A percentile compares a stretch with the other conserved stretches of the same genome.
These are phyloP conservation scores for Archips crataeganus DNA, from an alignment of 2,888 invertebrate genomes.

Conservation along the genomic window DNA sequence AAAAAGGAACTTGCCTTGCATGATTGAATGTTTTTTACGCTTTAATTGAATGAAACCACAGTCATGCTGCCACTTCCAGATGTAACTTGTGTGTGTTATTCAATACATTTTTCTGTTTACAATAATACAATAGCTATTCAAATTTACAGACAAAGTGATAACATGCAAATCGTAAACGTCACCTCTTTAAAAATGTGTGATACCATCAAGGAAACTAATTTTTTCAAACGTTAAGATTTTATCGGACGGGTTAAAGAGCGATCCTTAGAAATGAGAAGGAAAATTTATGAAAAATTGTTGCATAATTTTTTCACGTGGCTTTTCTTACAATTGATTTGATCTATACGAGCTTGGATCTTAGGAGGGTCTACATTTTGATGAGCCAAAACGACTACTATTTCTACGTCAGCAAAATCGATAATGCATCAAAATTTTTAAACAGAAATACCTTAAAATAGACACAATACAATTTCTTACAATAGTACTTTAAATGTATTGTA, in stretches of 20 bases:
- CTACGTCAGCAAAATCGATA: too few relatives aligned
- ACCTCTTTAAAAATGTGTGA: background rate
- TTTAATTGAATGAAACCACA: too few relatives aligned
- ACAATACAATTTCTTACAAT: too few relatives aligned
- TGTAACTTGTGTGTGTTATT: background rate
- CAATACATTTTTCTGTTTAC: background rate
- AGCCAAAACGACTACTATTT: too few relatives aligned
- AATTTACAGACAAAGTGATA: constrained; percentile 6
- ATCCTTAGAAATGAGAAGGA: background rate
- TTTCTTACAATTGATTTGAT: background rate
- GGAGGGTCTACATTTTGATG: too few relatives aligned
- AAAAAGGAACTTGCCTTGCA: too few relatives aligned
- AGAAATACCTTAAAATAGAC: too few relatives aligned
- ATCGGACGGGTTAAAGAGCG: background rate
- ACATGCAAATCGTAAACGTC: background rate
- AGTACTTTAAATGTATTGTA: too few relatives aligned
- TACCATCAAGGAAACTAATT: constrained; percentile 3
- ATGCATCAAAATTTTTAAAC: too few relatives aligned
- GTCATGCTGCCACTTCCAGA: background rate
- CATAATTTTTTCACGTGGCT: background rate
- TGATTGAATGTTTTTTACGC: too few relatives aligned
- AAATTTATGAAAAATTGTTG: background rate
- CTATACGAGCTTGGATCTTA: too few relatives aligned
- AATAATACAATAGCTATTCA: constrained; percentile 1
- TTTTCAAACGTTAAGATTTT: constrained; percentile 3